Conservation (phyloP, 2,797 vertebrate genomes). For the Sebastes goodei region DNA sequence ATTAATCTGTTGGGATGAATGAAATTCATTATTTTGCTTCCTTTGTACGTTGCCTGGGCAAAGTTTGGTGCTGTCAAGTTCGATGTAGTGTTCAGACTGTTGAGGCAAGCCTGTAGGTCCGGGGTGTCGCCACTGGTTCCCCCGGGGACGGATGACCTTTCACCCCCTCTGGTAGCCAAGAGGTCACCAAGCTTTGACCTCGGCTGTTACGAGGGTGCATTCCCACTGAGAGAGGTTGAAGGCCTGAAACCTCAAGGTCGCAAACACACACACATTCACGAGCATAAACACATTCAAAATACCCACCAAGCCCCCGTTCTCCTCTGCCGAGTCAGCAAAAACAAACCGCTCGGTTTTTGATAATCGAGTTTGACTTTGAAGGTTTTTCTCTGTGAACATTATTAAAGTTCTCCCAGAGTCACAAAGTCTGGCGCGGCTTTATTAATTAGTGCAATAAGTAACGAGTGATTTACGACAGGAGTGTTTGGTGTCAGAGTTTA, state of each 20-base stretch:
- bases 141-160: conserved; percentile 50
- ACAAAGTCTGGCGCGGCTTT: conserved; percentile 70
- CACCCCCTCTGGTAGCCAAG: conserved; percentile 56
- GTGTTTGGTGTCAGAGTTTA: conserved; percentile 80
- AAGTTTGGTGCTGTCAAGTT: conserved; percentile 51
- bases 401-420: conserved; percentile 69
- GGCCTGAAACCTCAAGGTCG: conserved; percentile 46
- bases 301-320: background rate
- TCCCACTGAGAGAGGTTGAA: conserved; percentile 62
- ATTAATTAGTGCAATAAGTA: conserved; percentile 76
- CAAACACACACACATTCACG: conserved; percentile 21
- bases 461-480: conserved; percentile 75
- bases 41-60: background rate
- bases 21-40: background rate
- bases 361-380: conserved; percentile 72
- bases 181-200: conserved; percentile 74
- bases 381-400: conserved; percentile 52
- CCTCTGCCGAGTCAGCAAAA: conserved; percentile 49
- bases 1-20: conserved; percentile 32
- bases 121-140: conserved; percentile 67
- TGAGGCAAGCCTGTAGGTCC: conserved; percentile 63
- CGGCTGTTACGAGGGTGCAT: conserved; percentile 67
- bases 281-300: conserved; percentile 41
- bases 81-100: conserved; percentile 39
- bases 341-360: conserved; percentile 43